Evolutionary conservation across 2,888 invertebrate genomes (phyloP), one percentile per base, ranked within the genome.

Genomic region (Trachelus stipa): DNA sequence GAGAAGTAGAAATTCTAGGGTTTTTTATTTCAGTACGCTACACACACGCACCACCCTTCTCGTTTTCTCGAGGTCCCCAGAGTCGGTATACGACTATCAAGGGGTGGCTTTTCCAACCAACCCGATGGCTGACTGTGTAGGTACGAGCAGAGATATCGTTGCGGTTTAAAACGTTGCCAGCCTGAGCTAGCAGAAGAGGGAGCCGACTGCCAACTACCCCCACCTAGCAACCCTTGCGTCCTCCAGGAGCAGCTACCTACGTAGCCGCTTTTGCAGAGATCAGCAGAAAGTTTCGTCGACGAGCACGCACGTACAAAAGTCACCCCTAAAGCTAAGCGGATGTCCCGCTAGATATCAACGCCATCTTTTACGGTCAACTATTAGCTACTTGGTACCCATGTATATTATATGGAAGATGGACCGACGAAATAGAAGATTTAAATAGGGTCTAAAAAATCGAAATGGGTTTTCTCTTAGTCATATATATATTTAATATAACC

Each of bases 151-250:
- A 40, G 56, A 90, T 90, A 91, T 90, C 87, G 88, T 87, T 90
- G 91, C 89, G 91, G 90, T 91, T 91, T 91, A 91, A 91, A 90
- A 88, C 87, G 87, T 85, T 86, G 86, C 87, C 86, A 34, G 33
- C 23, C 71, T 34, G 71, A 71, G 71, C 71, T 71, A 34, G 71
- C 71, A 34, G 33, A 34, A 71, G 71, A 71, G 71, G 33, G 71
- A 71, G 76, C 73, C 76, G 80, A 78, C 78, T 79, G 77, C 77
- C 79, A 68, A 37, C 69, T 33, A 23, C 40, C 33, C 68, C 30
- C 34, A 40, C 71, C 23, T n/a, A 11, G 12, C 69, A 69, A 56
- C 74, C 74, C 78, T 78, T 76, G 77, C 81, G 80, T 79, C 79
- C 81, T 82, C 79, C 79, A 81, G 79, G 80, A 80, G 82, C 82